These are phyloP conservation scores for Anarhynchus alexandrinus DNA, from an alignment of 2,113 vertebrate species.

Conservation along the genomic window DNA sequence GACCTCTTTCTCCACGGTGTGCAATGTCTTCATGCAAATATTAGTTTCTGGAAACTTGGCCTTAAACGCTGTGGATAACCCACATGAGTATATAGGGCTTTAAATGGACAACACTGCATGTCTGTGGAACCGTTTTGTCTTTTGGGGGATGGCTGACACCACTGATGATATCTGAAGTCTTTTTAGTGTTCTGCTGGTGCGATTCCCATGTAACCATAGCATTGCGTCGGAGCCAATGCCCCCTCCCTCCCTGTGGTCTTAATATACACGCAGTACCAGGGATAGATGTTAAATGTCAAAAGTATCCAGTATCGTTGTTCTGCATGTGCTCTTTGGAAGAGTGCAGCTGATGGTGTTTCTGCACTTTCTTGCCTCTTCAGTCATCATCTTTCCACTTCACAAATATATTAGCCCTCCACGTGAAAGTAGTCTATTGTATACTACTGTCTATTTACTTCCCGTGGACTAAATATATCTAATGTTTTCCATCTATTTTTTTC, in stretches of 20 bases:
- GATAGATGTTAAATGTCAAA: slow-evolving; percentile 55
- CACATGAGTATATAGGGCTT: too few relatives aligned
- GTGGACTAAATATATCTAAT: background rate
- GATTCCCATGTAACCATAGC: background rate
- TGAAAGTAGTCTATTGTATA: background rate
- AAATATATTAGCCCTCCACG: background rate
- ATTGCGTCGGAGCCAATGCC: background rate
- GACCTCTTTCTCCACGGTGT: background rate
- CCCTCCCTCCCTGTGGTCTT: background rate
- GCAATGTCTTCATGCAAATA: background rate
- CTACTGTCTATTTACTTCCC: background rate
- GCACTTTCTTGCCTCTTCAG: background rate
- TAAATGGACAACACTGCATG: background rate
- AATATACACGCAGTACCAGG: background rate
- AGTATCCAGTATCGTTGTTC: slow-evolving; percentile 26
- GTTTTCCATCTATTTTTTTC: background rate
- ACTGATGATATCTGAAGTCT: background rate
- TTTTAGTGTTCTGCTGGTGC: background rate
- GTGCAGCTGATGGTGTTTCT: background rate
- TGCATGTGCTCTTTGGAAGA: background rate
- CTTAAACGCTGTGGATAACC: background rate
- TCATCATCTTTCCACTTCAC: background rate
- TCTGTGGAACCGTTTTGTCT: background rate
- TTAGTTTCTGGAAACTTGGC: background rate
- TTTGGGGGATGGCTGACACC: background rate